Base-by-base conservation (phyloP, 2,888 invertebrate species). In the Sphinx pinastri region DNA sequence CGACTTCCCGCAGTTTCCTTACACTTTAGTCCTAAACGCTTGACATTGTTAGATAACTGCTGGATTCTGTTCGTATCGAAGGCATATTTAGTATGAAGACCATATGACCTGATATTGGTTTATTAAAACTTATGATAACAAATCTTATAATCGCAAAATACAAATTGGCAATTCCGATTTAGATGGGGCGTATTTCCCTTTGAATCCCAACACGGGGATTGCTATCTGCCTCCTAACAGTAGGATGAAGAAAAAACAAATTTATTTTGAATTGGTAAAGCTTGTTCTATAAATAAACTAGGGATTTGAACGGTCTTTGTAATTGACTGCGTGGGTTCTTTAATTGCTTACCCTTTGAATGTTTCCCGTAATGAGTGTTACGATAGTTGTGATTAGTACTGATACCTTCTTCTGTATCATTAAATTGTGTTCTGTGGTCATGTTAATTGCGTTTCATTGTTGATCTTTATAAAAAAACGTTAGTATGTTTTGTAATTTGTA, bases 261-360 rank as follows among this genome's bases (percentile, higher is more conserved):
- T 19, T 63, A 63, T 63, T 63, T 49, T 16, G 19, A 68, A 58
- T 49, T 58, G 11, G 31, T 49, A 13, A 63, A 63, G 13, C 49
- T 47, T 19, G 63, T 49, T 19, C 63, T 49, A 63, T 63, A 63
- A 49, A 63, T 63, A 63, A 63, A 49, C 19, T 49, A 63, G 47
- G 19, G 49, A 49, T 63, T 63, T 14, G 19, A 63, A 63, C 63
- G 19, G 70, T 73, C 71, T 70, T 72, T 74, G 70, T 71, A 74
- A 74, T 77, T 76, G 77, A 74, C 74, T 76, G 76, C 80, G 79
- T 79, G 75, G 76, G 74, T 71, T 77, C 73, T 80, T 78, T 80
- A 83, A 84, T 84, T 77, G 75, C 77, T 81, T 78, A 81, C 78
- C 79, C 73, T 76, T 77, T 72, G 77, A 74, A 71, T 75, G 77